Base-by-base conservation (phyloP, 2,888 invertebrate genomes). In the Argyresthia albistria region DNA sequence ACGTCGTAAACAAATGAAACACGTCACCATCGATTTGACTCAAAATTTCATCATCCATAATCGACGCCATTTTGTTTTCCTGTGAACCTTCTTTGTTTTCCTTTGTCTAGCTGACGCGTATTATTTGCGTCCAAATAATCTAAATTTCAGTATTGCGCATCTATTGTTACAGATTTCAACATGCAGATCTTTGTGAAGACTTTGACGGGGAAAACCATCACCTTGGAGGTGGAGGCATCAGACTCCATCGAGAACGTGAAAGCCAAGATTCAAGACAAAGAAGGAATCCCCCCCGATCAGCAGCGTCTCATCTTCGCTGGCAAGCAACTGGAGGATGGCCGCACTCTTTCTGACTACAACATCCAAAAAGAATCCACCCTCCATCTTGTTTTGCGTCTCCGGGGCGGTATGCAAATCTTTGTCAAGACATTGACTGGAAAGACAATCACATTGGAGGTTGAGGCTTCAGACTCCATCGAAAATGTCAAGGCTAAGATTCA, bases 21-120 rank as follows among this genome's bases (percentile, higher is more conserved):
- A 25, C 47, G 37, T 48, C 37, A 37, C n/a, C n/a, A n/a, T n/a
- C n/a, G n/a, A n/a, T n/a, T n/a, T n/a, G n/a, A n/a, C 6, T 39
- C 36, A 14, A 37, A 48, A 36, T n/a, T 48, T 14, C 37, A 37
- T 37, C 48, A 48, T 48, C 12, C 8, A 11, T 12, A 36, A 14
- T 25, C 55, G 80, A 73, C 82, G 82, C 82, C 82, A 83, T 83
- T 80, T 83, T 83, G 80, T 79, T 67, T 25, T 70, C 72, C 64
- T 70, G n/a, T n/a, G 74, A 76, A 69, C 60, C 70, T 76, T 76
- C 80, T 79, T 80, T 80, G 78, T 81, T 76, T 54, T 43, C 53
- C 55, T 54, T 54, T 56, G 54, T 54, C 42, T 37, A 60, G 63
- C 58, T 56, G 43, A 55, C 54, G 53, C 51, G 46, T 49, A 52